These are phyloP conservation scores for Trididemnum miniatum DNA, from an alignment of 23 tunicate genomes.

Conservation along the genomic window DNA sequence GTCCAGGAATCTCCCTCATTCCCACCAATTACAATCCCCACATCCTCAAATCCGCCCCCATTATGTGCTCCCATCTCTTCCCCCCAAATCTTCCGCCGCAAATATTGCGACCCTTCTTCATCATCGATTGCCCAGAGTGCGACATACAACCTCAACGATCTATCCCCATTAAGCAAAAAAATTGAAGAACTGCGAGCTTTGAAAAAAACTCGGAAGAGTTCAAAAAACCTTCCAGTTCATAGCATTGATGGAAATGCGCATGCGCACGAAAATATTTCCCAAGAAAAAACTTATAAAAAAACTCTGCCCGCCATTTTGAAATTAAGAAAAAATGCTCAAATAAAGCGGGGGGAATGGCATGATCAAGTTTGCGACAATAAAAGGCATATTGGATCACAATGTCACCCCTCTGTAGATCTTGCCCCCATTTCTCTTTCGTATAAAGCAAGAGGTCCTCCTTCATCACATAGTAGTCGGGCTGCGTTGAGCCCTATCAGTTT, in stretches of 20 bases:
- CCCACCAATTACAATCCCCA: neutral
- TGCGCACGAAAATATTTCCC: constrained; percentile 32
- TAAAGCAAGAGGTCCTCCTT: neutral
- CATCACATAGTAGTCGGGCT: neutral
- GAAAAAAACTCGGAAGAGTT: neutral
- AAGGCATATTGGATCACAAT: neutral
- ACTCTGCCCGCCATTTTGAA: constrained; percentile 48
- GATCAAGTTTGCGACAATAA: neutral
- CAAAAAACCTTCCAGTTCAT: constrained; percentile 7
- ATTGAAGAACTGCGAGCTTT: constrained; percentile 44
- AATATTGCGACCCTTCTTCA: neutral
- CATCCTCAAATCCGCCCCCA: neutral
- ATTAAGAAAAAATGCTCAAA: constrained; percentile 1
- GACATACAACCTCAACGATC: constrained; percentile 43
- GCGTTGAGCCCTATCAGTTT: neutral
- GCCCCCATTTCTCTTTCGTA: neutral
- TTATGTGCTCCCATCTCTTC: constrained; percentile 16
- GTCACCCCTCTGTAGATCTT: neutral
- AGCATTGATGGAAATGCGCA: constrained; percentile 21
- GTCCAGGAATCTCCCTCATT: neutral
- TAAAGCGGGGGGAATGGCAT: neutral
- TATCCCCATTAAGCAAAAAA: constrained; percentile 29
- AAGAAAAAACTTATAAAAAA: constrained; percentile 69
- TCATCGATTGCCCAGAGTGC: constrained; percentile 42
- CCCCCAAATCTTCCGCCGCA: constrained; percentile 13